Evolutionary conservation across 1,140 invertebrate species (phyloP).

Genomic region (Belonocnema kinseyi): DNA sequence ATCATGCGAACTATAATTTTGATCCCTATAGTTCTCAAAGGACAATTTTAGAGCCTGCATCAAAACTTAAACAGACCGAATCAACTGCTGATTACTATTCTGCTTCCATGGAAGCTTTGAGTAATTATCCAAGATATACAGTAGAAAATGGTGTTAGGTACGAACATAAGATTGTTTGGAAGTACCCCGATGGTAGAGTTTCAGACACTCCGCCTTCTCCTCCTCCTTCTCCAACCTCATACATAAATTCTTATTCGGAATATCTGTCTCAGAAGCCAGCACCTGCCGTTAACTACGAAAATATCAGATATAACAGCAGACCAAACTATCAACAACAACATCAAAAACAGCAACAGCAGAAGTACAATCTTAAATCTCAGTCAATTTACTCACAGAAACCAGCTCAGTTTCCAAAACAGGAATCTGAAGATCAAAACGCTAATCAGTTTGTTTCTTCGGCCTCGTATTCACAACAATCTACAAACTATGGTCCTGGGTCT

Average conservation of each 20-base stretch:
- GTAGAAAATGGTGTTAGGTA: slow-evolving; percentile 69
- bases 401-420: slow-evolving; percentile 65
- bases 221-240: slow-evolving; percentile 55
- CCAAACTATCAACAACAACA: slow-evolving; percentile 9
- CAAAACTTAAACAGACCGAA: slow-evolving; percentile 41
- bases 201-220: slow-evolving; percentile 55
- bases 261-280: slow-evolving; percentile 45
- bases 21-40: slow-evolving; percentile 43
- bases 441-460: slow-evolving; percentile 51
- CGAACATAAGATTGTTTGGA: slow-evolving; percentile 73
- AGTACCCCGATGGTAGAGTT: slow-evolving; percentile 70
- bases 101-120: slow-evolving; percentile 33
- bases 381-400: slow-evolving; percentile 66
- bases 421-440: slow-evolving; percentile 40
- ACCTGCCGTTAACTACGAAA: slow-evolving; percentile 29
- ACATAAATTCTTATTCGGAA: slow-evolving; percentile 61
- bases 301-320: slow-evolving; percentile 5
- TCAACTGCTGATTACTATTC: slow-evolving; percentile 48
- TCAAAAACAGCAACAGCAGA: not conserved
- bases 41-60: slow-evolving; percentile 18
- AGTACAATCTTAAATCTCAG: not conserved
- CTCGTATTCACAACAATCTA: not conserved
- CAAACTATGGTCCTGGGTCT: slow-evolving; percentile 13
- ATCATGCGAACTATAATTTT: slow-evolving; percentile 32
- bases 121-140: slow-evolving; percentile 61